A percentile compares a stretch with the other conserved stretches of the same genome.
These are phyloP conservation scores for Rosalia funebris DNA, from an alignment of 2,888 invertebrate genomes.

Conservation along the genomic window DNA sequence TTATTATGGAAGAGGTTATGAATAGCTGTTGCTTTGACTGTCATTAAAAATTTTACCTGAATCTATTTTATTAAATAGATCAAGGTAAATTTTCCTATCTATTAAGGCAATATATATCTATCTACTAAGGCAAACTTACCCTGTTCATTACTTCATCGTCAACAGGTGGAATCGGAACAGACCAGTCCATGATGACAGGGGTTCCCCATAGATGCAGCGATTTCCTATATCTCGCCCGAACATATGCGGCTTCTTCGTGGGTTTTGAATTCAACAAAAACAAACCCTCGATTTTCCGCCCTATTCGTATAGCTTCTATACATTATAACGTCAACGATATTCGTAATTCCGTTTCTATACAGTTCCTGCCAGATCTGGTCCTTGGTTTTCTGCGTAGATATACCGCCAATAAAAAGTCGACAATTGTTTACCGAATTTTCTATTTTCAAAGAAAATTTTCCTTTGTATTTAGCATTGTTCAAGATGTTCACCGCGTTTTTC, in stretches of 20 bases:
- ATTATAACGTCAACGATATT: constrained; percentile 68
- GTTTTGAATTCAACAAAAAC: constrained; percentile 84
- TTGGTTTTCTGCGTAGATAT: constrained; percentile 67
- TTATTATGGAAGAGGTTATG: no score
- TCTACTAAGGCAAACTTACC: constrained; percentile 59
- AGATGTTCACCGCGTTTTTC: constrained; percentile 54
- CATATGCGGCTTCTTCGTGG: constrained; percentile 78
- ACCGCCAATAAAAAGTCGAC: constrained; percentile 54
- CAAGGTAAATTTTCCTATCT: no score
- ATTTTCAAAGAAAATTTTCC: constrained; percentile 66
- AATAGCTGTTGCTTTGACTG: no score
- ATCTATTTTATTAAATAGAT: no score
- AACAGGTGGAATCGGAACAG: constrained; percentile 79
- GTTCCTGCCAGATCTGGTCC: constrained; percentile 71
- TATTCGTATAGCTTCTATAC: constrained; percentile 70
- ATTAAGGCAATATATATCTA: no score
- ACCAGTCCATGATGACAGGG: constrained; percentile 84
- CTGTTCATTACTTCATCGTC: constrained; percentile 75
- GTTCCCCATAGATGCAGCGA: constrained; percentile 73
- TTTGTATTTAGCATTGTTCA: constrained; percentile 29
- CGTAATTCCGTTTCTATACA: constrained; percentile 60
- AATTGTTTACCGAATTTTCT: constrained; percentile 48
- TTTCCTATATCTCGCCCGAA: constrained; percentile 71
- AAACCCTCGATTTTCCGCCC: constrained; percentile 77
- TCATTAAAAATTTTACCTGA: no score